Conservation (phyloP, 1,140 invertebrate genomes). For the Drosophila guanche region DNA sequence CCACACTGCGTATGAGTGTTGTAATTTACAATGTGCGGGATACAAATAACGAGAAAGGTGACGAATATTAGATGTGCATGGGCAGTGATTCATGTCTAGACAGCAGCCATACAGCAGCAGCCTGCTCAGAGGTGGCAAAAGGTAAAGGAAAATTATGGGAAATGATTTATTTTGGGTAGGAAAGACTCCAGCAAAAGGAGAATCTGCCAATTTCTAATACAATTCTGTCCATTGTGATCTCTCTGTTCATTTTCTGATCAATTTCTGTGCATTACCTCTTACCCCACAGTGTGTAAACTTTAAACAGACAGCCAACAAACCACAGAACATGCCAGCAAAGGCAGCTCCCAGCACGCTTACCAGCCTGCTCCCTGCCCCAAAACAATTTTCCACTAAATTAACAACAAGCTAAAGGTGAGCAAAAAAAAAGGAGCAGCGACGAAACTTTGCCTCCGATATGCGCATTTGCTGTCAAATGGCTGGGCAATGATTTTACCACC, state of each 20-base stretch:
- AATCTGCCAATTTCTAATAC: not conserved
- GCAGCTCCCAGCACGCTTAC: constrained; percentile 10
- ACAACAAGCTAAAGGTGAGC: constrained; percentile 32
- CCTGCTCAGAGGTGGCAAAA: constrained; percentile 22
- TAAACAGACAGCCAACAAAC: constrained; percentile 15
- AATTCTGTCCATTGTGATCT: constrained; percentile 20
- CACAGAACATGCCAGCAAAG: constrained; percentile 4
- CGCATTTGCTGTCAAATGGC: constrained; percentile 54
- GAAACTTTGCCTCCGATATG: constrained; percentile 51
- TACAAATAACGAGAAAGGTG: constrained; percentile 19
- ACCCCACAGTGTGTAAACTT: constrained; percentile 1
- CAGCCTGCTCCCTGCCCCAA: constrained; percentile 25
- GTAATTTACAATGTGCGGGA: constrained; percentile 25
- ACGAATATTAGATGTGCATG: constrained; percentile 43
- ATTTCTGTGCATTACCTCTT: no score
- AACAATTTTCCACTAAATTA: constrained; percentile 76
- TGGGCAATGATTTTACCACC: constrained; percentile 44
- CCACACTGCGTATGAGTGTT: constrained; percentile 44
- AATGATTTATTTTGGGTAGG: no score
- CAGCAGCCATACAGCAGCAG: constrained; percentile 21
- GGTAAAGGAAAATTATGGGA: constrained; percentile 3
- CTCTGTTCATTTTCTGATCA: no score
- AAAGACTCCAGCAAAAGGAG: no score
- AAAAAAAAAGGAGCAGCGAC: not conserved
- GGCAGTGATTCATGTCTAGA: constrained; percentile 35